These are phyloP conservation scores for Drosophila suboccidentalis DNA, from an alignment of 2,888 invertebrate species.

Conservation along the genomic window DNA sequence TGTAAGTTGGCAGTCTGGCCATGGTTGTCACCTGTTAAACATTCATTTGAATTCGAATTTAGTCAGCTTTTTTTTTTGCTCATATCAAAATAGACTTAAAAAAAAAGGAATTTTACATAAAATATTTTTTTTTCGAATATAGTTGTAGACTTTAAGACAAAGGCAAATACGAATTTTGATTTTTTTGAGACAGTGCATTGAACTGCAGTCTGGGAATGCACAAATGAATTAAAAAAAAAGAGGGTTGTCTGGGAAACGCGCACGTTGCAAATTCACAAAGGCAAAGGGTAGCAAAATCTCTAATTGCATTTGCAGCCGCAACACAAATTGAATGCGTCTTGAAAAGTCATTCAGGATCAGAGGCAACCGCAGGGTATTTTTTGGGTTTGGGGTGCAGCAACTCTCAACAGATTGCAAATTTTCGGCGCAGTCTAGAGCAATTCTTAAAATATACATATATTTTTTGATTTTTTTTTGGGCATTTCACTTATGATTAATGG, in stretches of 20 bases:
- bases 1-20: conserved; percentile 35
- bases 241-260: conserved; percentile 71
- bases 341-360: conserved; percentile 62
- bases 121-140: too few species aligned
- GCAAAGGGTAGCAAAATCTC: conserved; percentile 53
- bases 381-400: conserved; percentile 61
- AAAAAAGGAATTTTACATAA: too few species aligned
- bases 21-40: conserved; percentile 37
- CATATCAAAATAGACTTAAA: too few species aligned
- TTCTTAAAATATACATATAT: conserved; percentile 19
- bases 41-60: conserved; percentile 13
- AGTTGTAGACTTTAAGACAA: conserved; percentile 12
- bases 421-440: conserved; percentile 53
- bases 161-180: conserved; percentile 4
- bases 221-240: conserved; percentile 32
- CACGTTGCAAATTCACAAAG: conserved; percentile 69
- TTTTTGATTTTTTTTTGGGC: conserved; percentile 47
- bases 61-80: too few species aligned
- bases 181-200: conserved; percentile 64
- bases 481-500: conserved; percentile 74
- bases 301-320: conserved; percentile 69
- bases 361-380: conserved; percentile 37
- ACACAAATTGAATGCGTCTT: conserved; percentile 65
- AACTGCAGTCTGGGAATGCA: conserved; percentile 62
- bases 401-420: conserved; percentile 60